A percentile compares a stretch with the other conserved stretches of the same genome.
Conservation (phyloP, 2,888 invertebrate genomes). For the Euzetes globulus region DNA sequence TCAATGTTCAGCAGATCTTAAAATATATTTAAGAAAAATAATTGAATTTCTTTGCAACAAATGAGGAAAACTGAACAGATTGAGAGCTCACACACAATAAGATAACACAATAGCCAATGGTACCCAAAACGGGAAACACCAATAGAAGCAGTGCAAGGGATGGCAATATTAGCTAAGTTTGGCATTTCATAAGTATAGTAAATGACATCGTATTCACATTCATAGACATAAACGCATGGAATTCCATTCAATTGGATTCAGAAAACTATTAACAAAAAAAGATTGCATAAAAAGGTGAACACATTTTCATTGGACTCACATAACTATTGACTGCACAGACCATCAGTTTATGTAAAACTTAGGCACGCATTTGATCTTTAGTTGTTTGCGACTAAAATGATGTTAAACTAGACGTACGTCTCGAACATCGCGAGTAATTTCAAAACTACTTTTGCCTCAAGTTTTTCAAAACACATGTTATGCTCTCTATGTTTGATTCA, state of each 20-base stretch:
- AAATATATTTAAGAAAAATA: not conserved
- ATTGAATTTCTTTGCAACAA: not conserved
- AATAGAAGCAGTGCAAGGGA: not conserved
- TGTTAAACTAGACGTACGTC: not conserved
- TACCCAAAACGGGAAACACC: not conserved
- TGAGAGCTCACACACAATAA: slow-evolving; percentile 5
- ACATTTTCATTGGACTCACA: not conserved
- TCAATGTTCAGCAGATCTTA: no score
- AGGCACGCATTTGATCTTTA: not conserved
- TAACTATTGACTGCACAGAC: not conserved
- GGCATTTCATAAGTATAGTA: no score
- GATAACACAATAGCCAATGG: slow-evolving; percentile 14
- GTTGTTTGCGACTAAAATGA: not conserved
- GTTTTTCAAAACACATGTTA: slow-evolving; percentile 17
- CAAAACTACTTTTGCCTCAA: slow-evolving; percentile 16
- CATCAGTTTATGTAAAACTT: no score
- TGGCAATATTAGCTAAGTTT: not conserved
- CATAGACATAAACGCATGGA: not conserved
- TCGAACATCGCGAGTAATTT: not conserved
- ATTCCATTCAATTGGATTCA: not conserved
- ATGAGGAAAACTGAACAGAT: slow-evolving; percentile 17
- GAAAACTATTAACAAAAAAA: not conserved
- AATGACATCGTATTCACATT: not conserved
- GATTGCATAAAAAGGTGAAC: not conserved
- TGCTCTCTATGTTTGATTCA: not conserved